A percentile compares a stretch with the other conserved stretches of the same genome.
Conservation (phyloP, 2,113 vertebrate species). For the Grammomys dolichurus region DNA sequence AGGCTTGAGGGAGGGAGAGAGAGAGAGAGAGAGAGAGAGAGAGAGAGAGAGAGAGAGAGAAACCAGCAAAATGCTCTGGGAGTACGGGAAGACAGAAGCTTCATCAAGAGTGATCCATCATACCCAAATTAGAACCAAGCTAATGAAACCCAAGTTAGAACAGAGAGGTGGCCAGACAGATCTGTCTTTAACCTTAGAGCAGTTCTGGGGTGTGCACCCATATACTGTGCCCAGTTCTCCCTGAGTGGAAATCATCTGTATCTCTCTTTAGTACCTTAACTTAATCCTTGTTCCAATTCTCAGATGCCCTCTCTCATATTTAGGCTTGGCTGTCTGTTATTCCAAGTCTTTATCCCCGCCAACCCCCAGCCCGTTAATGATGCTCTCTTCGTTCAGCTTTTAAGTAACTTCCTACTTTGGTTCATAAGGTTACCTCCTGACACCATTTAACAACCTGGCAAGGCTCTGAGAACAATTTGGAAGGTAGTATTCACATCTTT, state of each 20-base stretch:
- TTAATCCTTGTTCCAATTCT: neutral
- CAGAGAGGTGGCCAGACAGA: fast-evolving
- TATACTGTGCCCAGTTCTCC: neutral
- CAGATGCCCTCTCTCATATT: neutral
- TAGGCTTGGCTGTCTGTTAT: neutral
- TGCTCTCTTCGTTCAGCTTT: neutral
- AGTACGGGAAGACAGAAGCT: neutral
- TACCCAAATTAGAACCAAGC: neutral
- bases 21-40: too few relatives aligned
- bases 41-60: too few relatives aligned
- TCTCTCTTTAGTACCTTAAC: neutral
- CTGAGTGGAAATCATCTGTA: neutral
- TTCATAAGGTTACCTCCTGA: too few relatives aligned
- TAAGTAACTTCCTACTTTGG: neutral
- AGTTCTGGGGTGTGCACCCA: too few relatives aligned
- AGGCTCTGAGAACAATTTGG: neutral
- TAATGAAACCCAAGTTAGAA: neutral
- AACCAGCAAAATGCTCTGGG: too few relatives aligned
- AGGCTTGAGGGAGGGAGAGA: too few relatives aligned
- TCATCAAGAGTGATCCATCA: neutral
- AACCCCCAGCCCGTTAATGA: neutral
- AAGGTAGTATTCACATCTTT: fast-evolving
- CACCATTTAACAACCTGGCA: neutral
- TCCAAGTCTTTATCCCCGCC: neutral
- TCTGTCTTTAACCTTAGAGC: neutral